Base-by-base conservation (phyloP, 1,140 invertebrate genomes). In the Doryteuthis pealeii region DNA sequence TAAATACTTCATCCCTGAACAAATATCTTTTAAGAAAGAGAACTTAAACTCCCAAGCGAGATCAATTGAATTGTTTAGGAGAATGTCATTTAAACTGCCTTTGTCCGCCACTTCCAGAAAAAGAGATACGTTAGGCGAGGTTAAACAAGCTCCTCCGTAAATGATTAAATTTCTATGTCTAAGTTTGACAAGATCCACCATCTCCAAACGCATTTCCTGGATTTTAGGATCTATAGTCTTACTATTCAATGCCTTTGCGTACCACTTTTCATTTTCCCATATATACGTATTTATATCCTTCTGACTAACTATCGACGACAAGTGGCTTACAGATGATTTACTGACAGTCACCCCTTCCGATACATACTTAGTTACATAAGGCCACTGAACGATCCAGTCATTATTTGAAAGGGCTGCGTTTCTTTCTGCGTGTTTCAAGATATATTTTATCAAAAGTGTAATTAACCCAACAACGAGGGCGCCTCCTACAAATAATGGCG, bases 1-100 rank as follows among this genome's bases (percentile, higher is more conserved):
- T 87, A 99, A 92, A 89, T 95, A 97, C 79, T 93, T 90, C 95
- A 99, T 96, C 86, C 94, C 95, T 67, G 78, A 71, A 6, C 79
- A 73, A 45, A 85, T 82, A 72, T 85, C 84, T 1, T 76, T 77
- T 31, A 79, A 77, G 74, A 85, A 82, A 5, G 83, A 85, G 75
- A 85, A 84, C 74, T 82, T 72, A 65, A 78, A 80, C 35, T 80
- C 79, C 77, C 77, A 80, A 45, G 75, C 75, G 4, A 78, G 74
- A 49, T 77, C 76, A 8, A 80, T 49, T 54, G 45, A 35, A 4
- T 78, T 75, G 75, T 78, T 78, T 15, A 71, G 49, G 15, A 80
- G 33, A 22, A 80, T 4, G 58, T 80, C 79, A 43, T 78, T 75
- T 40, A 80, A 70, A 75, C 79, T 80, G 28, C 79, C 79, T 77